A percentile compares a stretch with the other conserved stretches of the same genome.
phyloP scores from a whole-genome alignment of 2,797 vertebrate species.

The Betta splendens region DNA sequence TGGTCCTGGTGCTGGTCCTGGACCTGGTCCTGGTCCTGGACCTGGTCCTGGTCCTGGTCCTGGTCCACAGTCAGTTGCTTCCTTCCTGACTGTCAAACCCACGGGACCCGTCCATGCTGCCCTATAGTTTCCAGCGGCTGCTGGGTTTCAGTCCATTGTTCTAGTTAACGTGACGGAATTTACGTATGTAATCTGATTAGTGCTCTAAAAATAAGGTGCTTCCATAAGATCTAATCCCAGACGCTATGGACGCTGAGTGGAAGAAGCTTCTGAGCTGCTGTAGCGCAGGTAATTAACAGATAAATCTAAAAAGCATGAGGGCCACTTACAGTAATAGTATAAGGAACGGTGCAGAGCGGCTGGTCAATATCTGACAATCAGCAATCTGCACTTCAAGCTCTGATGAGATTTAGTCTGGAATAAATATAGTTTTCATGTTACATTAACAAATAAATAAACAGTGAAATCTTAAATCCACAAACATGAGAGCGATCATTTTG shows the following conservation, averaged over 20 bases:
- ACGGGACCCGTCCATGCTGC: too few relatives aligned
- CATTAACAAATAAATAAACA: background rate
- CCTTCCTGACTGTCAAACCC: background rate
- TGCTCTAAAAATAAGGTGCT: conserved; percentile 4
- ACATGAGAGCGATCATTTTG: conserved; percentile 14
- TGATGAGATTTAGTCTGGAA: too few relatives aligned
- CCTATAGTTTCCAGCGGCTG: background rate
- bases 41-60: too few relatives aligned
- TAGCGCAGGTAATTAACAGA: conserved; percentile 1
- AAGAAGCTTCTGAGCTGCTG: conserved; percentile 9
- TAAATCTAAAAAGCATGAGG: background rate
- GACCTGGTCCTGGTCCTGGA: too few relatives aligned
- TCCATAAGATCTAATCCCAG: conserved; percentile 23
- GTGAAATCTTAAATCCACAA: conserved; percentile 3
- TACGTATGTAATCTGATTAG: background rate
- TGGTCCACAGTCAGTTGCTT: too few relatives aligned
- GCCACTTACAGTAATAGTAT: too few relatives aligned
- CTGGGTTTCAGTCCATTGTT: background rate
- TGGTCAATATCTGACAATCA: too few relatives aligned
- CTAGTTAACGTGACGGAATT: background rate
- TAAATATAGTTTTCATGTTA: too few relatives aligned
- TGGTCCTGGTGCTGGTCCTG: too few relatives aligned
- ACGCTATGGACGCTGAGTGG: conserved; percentile 1
- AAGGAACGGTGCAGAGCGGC: too few relatives aligned
- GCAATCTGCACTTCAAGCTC: background rate